Evolutionary conservation across 2,113 vertebrate genomes (phyloP).

Genomic region (Aix galericulata): DNA sequence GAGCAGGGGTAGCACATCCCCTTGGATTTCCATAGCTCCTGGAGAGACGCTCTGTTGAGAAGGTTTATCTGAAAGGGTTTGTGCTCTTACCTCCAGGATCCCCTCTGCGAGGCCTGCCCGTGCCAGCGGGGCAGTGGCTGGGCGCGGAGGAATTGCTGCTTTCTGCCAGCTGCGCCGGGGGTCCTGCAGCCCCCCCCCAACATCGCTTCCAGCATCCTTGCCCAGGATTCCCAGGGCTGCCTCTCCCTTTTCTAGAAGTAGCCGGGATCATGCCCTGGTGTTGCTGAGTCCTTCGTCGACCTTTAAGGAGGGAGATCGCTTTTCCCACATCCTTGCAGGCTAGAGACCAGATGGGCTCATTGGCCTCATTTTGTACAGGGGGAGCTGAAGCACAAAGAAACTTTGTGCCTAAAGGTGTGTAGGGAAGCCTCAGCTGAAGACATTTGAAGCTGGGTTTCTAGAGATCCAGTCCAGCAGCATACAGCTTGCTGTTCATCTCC

Average conservation of each 20-base stretch:
- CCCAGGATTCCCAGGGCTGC: neutral
- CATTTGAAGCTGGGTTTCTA: accelerated
- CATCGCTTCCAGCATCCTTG: neutral
- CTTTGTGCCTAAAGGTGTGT: accelerated
- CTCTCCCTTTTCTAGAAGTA: neutral
- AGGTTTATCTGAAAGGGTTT: accelerated
- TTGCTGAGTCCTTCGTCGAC: neutral
- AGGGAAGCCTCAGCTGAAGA: neutral
- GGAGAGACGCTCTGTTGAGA: neutral
- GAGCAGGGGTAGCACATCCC: neutral
- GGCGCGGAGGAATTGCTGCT: accelerated
- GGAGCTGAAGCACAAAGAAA: no score
- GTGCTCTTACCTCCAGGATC: accelerated
- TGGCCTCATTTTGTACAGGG: no score
- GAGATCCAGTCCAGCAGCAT: neutral
- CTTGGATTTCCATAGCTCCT: accelerated
- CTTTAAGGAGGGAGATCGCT: accelerated
- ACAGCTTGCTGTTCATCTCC: accelerated
- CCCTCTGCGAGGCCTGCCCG: accelerated
- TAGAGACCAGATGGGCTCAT: accelerated
- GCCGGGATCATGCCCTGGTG: accelerated
- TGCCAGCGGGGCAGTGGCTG: neutral
- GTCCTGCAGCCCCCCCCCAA: neutral
- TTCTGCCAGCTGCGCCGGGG: neutral
- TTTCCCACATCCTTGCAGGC: neutral